A percentile compares a stretch with the other conserved stretches of the same genome.
phyloP scores from a whole-genome alignment of 2,888 invertebrate species.

The Formica aserva region DNA sequence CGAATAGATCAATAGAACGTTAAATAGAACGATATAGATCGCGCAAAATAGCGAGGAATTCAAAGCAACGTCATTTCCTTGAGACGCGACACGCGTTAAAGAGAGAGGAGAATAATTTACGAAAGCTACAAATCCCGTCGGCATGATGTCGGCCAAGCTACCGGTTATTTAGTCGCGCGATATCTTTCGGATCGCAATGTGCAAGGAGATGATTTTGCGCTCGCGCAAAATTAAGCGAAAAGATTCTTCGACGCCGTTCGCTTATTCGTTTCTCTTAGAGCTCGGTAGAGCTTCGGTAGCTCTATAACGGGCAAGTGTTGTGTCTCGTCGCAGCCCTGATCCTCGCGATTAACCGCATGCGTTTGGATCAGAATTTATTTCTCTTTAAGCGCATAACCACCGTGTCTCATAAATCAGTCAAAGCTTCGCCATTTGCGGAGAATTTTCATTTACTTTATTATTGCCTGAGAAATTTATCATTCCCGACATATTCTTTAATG shows the following conservation, averaged over 20 bases:
- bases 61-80: neutral
- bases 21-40: neutral
- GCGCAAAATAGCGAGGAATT: neutral
- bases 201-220: slow-evolving; percentile 33
- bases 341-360: slow-evolving; percentile 47
- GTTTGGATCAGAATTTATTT: slow-evolving; percentile 50
- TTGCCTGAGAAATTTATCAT: slow-evolving; percentile 32
- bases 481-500: slow-evolving; percentile 14
- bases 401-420: slow-evolving; percentile 42
- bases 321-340: slow-evolving; percentile 24
- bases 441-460: slow-evolving; percentile 39
- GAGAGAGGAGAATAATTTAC: slow-evolving; percentile 66
- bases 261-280: slow-evolving; percentile 6
- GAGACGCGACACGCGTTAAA: slow-evolving; percentile 17
- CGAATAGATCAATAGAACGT: neutral
- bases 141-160: slow-evolving; percentile 65
- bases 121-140: slow-evolving; percentile 68
- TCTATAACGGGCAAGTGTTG: neutral
- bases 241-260: slow-evolving; percentile 11
- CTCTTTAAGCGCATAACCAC: slow-evolving; percentile 21
- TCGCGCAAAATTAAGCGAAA: slow-evolving; percentile 57
- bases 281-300: neutral
- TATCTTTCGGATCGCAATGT: slow-evolving; percentile 48
- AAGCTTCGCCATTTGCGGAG: slow-evolving; percentile 14
- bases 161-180: slow-evolving; percentile 62